Percentiles rank a stretch among this genome's conserved stretches.
These are phyloP conservation scores for Limnothrissa miodon DNA, from an alignment of 2,113 vertebrate species.

Conservation along the genomic window DNA sequence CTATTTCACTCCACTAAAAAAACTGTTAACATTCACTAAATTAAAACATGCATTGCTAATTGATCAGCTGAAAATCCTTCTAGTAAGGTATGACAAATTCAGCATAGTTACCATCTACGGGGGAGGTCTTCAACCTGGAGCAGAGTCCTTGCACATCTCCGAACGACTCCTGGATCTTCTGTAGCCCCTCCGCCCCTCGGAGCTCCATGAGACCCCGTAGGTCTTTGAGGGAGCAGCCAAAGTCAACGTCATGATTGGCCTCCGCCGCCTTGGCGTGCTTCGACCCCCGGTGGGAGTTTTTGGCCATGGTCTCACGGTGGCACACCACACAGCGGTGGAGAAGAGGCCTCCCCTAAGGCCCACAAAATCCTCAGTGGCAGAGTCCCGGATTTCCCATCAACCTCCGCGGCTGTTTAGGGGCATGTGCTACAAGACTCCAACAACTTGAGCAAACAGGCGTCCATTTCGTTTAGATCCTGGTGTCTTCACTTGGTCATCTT, in stretches of 20 bases:
- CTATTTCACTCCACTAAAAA: neutral
- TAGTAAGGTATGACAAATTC: neutral
- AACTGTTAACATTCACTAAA: neutral
- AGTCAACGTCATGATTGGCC: slow-evolving; percentile 82
- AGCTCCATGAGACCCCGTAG: slow-evolving; percentile 93
- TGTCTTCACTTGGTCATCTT: slow-evolving; percentile 73
- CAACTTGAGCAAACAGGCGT: slow-evolving; percentile 60
- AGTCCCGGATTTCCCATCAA: slow-evolving; percentile 72
- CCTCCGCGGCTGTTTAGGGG: slow-evolving; percentile 68
- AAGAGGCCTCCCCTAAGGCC: slow-evolving; percentile 67
- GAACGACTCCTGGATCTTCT: slow-evolving; percentile 84
- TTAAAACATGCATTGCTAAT: neutral
- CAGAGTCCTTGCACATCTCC: slow-evolving; percentile 90
- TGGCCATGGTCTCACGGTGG: slow-evolving; percentile 81
- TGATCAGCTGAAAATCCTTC: neutral
- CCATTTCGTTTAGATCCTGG: slow-evolving; percentile 60
- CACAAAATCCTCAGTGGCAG: slow-evolving; percentile 58
- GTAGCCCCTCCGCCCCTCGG: slow-evolving; percentile 81
- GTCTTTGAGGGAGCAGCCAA: slow-evolving; percentile 84
- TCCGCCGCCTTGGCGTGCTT: slow-evolving; percentile 82
- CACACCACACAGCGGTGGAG: slow-evolving; percentile 63
- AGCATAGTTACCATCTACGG: slow-evolving; percentile 82
- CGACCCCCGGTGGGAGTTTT: slow-evolving; percentile 85
- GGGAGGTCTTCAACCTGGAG: slow-evolving; percentile 87
- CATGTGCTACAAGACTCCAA: slow-evolving; percentile 66